Evolutionary conservation across 2,113 vertebrate species (phyloP), one percentile per base, ranked within the genome.

Genomic region (Solenodon paradoxus): DNA sequence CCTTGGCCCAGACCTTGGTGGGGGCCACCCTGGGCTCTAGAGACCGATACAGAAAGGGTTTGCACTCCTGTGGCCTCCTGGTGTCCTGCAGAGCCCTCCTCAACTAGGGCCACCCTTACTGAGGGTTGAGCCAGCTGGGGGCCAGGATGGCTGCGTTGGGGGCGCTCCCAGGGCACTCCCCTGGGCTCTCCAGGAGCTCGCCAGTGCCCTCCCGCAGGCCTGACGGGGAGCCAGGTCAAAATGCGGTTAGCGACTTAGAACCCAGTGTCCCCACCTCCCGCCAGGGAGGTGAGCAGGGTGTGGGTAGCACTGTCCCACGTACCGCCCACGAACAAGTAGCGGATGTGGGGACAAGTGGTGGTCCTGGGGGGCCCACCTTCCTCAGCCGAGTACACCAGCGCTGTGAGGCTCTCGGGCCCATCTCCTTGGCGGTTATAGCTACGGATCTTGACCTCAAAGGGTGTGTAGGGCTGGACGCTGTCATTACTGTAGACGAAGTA

Each of bases 401-500:
- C 98, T 0, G 98, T 99, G 97, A 99, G 99, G 97, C 99, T 99
- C 98, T 99, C 99, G 0, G 99, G 99, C 5, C 99, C 99, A 35
- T 99, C 98, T n/a, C 99, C 99, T 20, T 98, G 99, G 63, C 97
- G 98, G 98, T 99, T 99, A 95, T 99, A 99, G 3, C 99, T 99
- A 82, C 98, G 99, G 96, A 99, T 99, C 98, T 99, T 99, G 97
- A 99, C 99, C 93, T 99, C 99, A 7, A 99, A 99, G 32, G 99
- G 99, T 0, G 98, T 99, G 98, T 99, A 99, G 1, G 99, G 99
- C 0, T 86, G 93, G 89, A 99, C 97, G 95, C 98, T 99, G 78
- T 99, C 98, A 1, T 99, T 99, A 98, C 97, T 99, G 98, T 99
- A 99, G 83, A 99, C 99, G 1, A 99, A 99, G 86, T 99, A 98